Evolutionary conservation across 2,113 vertebrate genomes (phyloP).

Genomic region (Noturus placidus): DNA sequence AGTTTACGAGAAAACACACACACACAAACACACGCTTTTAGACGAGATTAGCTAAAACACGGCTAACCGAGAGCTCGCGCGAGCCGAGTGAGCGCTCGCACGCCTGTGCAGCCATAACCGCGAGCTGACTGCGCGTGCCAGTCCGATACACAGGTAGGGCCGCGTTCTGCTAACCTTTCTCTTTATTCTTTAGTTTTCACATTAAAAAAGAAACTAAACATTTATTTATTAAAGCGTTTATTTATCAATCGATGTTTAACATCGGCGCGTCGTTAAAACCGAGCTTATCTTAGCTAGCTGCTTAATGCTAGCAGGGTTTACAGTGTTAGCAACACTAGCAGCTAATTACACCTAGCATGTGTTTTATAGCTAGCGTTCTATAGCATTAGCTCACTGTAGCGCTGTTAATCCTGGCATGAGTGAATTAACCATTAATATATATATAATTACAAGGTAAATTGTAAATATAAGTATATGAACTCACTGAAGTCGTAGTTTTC

Average conservation of each 20-base stretch:
- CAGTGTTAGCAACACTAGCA: background rate
- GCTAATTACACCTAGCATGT: too few relatives aligned
- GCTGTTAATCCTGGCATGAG: background rate
- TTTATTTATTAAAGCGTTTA: background rate
- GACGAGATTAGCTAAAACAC: background rate
- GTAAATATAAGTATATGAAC: background rate
- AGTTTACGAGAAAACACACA: background rate
- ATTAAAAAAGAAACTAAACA: too few relatives aligned
- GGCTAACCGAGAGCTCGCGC: background rate
- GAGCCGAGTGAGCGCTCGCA: background rate
- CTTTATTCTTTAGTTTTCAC: background rate
- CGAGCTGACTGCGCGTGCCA: background rate
- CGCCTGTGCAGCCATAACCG: background rate
- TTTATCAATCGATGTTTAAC: too few relatives aligned
- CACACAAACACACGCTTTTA: background rate
- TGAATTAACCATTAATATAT: too few relatives aligned
- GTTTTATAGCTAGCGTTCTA: background rate
- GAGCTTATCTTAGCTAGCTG: background rate
- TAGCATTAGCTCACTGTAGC: constrained; percentile 1
- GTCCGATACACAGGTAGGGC: background rate
- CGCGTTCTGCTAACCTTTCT: background rate
- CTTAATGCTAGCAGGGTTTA: background rate
- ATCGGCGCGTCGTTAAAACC: background rate
- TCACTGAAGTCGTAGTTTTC: too few relatives aligned
- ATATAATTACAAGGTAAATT: too few relatives aligned